Evolutionary conservation across 2,113 vertebrate genomes (phyloP), one percentile per base, ranked within the genome.

Genomic region (Hippocampus barbouri): DNA sequence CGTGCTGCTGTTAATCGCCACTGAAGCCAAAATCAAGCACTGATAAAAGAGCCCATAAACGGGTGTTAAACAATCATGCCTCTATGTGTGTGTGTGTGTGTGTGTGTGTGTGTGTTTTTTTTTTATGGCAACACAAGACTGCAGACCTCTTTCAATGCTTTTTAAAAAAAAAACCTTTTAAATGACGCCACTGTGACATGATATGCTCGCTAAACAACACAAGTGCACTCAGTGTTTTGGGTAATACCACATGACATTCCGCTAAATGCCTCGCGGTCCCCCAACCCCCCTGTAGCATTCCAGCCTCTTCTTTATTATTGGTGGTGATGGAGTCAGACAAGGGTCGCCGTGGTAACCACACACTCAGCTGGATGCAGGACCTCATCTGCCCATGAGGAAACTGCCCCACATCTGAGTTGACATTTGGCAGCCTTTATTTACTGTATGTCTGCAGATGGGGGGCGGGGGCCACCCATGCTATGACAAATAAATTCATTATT

Each of bases 331-430:
- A 70, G 69, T 83, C 73, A 64, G 74, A 73, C 62, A 34, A 57
- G 65, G 84, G 85, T 91, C 85, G 73, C 89, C 71, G 78, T 90
- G 86, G 86, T 70, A 91, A 91, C 88, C 74, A 68, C 77, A 77
- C 73, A 72, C 79, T 78, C 65, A 45, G 73, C 70, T 85, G 77
- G 83, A 77, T 82, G 38, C 68, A 66, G 85, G 77, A 76, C 73
- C 83, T 88, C 88, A 89, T 88, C 85, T 89, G 89, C 82, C 84
- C 84, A 79, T 21, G 71, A 82, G 77, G 78, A 82, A 75, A 76
- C 64, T 86, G 87, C 57, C 79, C 81, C 67, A 88, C 76, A 87
- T 86, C 75, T 79, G 73, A 79, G 81, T 40, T 86, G 86, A 88
- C 86, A 88, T 86, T 86, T 83, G 79, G 75, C 83, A 80, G 75